Evolutionary conservation across 2,113 vertebrate genomes (phyloP).

Genomic region (Tretioscincus oriximinensis): DNA sequence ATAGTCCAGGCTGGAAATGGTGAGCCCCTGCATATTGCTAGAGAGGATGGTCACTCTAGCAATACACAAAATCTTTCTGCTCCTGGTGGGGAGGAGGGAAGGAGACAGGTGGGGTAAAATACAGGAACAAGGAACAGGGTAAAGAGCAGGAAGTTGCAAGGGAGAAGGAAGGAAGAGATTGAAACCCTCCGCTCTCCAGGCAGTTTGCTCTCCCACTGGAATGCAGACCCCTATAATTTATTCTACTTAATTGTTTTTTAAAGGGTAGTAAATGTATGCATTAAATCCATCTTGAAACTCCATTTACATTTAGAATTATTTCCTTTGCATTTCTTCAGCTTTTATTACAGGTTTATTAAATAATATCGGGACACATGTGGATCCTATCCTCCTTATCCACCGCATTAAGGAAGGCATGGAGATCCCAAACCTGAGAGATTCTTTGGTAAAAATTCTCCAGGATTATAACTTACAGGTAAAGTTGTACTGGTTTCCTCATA

Average conservation of each 20-base stretch:
- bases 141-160: no score
- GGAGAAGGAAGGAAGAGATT: no score
- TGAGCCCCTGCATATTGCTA: no score
- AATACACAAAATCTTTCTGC: no score
- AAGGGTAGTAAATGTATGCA: neutral
- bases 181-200: no score
- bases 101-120: no score
- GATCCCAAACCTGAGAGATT: slow-evolving; percentile 96
- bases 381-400: slow-evolving; percentile 94
- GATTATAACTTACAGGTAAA: slow-evolving; percentile 97
- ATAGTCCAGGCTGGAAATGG: no score
- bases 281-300: neutral
- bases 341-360: slow-evolving; percentile 98
- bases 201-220: no score
- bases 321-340: slow-evolving; percentile 69
- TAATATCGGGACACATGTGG: slow-evolving; percentile 97
- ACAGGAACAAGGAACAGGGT: no score
- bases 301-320: slow-evolving; percentile 1
- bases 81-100: no score
- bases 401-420: slow-evolving; percentile 99
- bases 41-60: no score
- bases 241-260: slow-evolving; percentile 1
- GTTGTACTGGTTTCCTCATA: neutral
- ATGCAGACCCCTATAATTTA: no score
- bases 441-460: slow-evolving; percentile 96